Percentiles rank a stretch among this genome's conserved stretches.
Conservation (phyloP, 2,113 vertebrate species). For the Albula goreensis region DNA sequence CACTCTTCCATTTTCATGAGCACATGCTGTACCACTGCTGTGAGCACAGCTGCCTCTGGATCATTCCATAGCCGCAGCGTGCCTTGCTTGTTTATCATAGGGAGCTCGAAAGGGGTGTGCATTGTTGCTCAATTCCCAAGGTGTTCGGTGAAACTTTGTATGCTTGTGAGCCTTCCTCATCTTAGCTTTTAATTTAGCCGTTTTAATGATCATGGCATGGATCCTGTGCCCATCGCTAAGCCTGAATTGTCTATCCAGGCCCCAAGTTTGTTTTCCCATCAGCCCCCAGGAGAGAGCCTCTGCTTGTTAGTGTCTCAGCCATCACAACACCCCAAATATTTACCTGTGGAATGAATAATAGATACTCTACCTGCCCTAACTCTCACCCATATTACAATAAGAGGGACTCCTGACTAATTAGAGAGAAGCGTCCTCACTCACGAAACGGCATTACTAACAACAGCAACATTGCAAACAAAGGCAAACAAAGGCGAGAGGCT, state of each 20-base stretch:
- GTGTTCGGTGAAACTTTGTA: background rate
- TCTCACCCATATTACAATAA: slow-evolving; percentile 58
- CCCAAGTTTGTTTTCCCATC: slow-evolving; percentile 58
- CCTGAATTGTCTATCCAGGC: slow-evolving; percentile 48
- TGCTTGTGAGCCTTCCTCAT: background rate
- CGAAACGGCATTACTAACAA: slow-evolving; percentile 52
- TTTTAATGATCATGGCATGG: slow-evolving; percentile 55
- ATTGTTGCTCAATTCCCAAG: background rate
- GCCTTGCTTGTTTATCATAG: background rate
- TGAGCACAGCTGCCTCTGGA: background rate
- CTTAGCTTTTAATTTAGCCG: slow-evolving; percentile 40
- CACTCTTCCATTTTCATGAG: background rate
- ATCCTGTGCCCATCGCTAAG: slow-evolving; percentile 56
- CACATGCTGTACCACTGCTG: background rate
- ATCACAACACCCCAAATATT: slow-evolving; percentile 60
- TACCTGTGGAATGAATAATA: slow-evolving; percentile 72
- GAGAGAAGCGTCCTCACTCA: slow-evolving; percentile 58
- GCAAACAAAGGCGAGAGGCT: slow-evolving; percentile 44
- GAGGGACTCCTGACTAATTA: slow-evolving; percentile 69
- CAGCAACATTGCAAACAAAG: slow-evolving; percentile 36
- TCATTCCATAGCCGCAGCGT: background rate
- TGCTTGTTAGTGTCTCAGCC: slow-evolving; percentile 65
- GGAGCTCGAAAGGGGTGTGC: background rate
- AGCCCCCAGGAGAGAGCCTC: slow-evolving; percentile 59
- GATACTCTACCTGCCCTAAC: slow-evolving; percentile 63